These are phyloP conservation scores for Astatotilapia flaviijosephi DNA, from an alignment of 2,113 vertebrate genomes.

Conservation along the genomic window DNA sequence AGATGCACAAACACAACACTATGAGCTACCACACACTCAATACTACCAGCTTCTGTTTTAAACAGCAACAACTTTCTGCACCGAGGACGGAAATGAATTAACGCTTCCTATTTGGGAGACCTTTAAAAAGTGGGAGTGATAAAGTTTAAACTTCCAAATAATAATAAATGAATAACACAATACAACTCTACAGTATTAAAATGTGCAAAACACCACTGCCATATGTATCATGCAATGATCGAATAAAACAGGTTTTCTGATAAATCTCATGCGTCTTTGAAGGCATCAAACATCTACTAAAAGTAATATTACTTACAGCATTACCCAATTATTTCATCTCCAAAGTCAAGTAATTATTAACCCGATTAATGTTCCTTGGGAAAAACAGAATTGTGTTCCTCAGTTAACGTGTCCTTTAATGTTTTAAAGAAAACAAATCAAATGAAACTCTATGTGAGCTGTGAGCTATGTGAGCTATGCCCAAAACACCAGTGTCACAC, in stretches of 20 bases:
- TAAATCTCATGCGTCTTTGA: too few species aligned
- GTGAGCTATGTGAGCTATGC: neutral
- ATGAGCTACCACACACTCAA: neutral
- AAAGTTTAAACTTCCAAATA: neutral
- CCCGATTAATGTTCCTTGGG: too few species aligned
- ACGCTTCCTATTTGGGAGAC: neutral
- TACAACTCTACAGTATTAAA: too few species aligned
- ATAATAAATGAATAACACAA: too few species aligned
- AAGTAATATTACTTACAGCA: too few species aligned
- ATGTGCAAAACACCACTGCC: too few species aligned
- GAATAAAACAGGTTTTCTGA: too few species aligned
- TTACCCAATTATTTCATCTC: too few species aligned
- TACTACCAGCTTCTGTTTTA: neutral
- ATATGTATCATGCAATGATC: too few species aligned
- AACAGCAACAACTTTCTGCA: neutral
- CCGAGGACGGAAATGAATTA: neutral
- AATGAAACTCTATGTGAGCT: neutral
- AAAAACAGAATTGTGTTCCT: neutral
- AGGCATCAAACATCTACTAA: too few species aligned
- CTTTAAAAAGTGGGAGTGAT: neutral
- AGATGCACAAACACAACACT: slow-evolving; percentile 41
- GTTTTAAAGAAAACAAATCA: neutral
- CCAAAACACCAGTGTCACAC: neutral
- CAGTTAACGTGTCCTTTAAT: neutral
- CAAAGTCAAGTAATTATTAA: too few species aligned